Conservation (phyloP, 1,140 invertebrate species). For the Heliothis virescens region DNA sequence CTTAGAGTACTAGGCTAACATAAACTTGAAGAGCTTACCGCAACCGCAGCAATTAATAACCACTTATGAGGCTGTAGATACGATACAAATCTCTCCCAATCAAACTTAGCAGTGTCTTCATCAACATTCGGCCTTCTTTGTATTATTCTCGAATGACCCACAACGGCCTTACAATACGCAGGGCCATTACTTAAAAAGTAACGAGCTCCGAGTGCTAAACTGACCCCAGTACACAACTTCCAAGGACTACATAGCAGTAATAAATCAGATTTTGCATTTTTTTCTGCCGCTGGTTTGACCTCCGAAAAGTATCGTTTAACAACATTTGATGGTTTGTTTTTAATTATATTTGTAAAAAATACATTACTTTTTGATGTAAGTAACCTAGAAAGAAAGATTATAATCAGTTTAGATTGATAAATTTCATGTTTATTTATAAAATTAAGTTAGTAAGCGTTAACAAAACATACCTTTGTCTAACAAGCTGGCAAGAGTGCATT, state of each 20-base stretch:
- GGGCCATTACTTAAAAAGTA: conserved; percentile 67
- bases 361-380: conserved; percentile 66
- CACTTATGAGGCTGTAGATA: conserved; percentile 77
- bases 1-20: neutral
- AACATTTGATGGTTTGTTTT: conserved; percentile 70
- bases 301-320: conserved; percentile 71
- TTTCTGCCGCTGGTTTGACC: conserved; percentile 63
- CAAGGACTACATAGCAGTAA: conserved; percentile 74
- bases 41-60: conserved; percentile 74
- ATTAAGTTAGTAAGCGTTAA: neutral
- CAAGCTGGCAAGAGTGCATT: conserved; percentile 57
- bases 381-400: conserved; percentile 68
- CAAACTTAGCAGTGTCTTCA: conserved; percentile 80
- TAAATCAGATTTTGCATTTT: conserved; percentile 64
- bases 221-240: conserved; percentile 79
- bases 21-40: conserved; percentile 65
- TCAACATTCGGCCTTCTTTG: conserved; percentile 74
- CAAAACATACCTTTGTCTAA: conserved; percentile 64
- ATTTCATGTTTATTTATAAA: conserved; percentile 23
- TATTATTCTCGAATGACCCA: conserved; percentile 65
- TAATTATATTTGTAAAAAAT: conserved; percentile 69
- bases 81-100: conserved; percentile 74
- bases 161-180: conserved; percentile 72
- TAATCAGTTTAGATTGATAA: neutral
- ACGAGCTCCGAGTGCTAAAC: conserved; percentile 74